Evolutionary conservation across 2,113 vertebrate genomes (phyloP).

Genomic region (Aegithalos caudatus): DNA sequence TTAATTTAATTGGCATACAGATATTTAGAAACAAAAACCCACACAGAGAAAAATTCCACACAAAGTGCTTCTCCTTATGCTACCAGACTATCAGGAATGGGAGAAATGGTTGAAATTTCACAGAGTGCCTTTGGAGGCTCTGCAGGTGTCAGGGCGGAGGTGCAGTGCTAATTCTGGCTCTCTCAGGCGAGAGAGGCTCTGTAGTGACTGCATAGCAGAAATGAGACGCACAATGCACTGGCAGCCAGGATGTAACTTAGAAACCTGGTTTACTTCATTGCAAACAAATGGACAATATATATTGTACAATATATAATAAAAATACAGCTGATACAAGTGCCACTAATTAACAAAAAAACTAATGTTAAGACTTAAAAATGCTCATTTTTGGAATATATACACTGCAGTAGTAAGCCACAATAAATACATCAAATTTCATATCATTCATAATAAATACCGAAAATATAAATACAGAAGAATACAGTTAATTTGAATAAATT

Average conservation of each 20-base stretch:
- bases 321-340: slow-evolving; percentile 85
- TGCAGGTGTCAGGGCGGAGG: not conserved
- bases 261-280: slow-evolving; percentile 81
- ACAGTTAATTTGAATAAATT: slow-evolving; percentile 80
- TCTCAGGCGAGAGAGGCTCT: not conserved
- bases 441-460: slow-evolving; percentile 95
- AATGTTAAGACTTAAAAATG: slow-evolving; percentile 79
- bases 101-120: not conserved
- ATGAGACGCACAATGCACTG: slow-evolving; percentile 23
- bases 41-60: not conserved
- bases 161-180: not conserved
- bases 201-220: not conserved
- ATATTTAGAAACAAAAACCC: not conserved
- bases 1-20: not conserved
- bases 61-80: not conserved
- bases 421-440: slow-evolving; percentile 94
- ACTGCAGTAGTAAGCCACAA: slow-evolving; percentile 94
- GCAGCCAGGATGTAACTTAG: slow-evolving; percentile 65
- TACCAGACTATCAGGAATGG: not conserved
- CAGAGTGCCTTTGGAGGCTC: not conserved
- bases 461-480: slow-evolving; percentile 85
- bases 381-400: slow-evolving; percentile 87
- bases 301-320: slow-evolving; percentile 86
- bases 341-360: slow-evolving; percentile 81
- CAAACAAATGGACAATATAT: slow-evolving; percentile 85